Conservation (phyloP, 2,113 vertebrate genomes). For the Planiliza haematocheilus region DNA sequence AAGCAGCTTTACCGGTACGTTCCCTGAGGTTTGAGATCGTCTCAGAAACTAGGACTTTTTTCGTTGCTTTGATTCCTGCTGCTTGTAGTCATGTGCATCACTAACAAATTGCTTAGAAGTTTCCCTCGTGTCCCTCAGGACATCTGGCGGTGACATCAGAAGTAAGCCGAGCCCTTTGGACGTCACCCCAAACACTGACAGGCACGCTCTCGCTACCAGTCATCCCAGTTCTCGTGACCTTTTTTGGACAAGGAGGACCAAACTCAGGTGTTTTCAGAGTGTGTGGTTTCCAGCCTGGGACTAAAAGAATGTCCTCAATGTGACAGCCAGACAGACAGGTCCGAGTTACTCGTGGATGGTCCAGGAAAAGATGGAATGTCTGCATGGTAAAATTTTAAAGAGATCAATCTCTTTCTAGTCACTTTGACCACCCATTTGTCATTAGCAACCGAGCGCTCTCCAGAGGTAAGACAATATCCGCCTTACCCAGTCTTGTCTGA, state of each 20-base stretch:
- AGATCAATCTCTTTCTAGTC: slow-evolving; percentile 57
- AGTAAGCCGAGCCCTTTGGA: slow-evolving; percentile 28
- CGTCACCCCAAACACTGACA: slow-evolving; percentile 26
- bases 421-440: slow-evolving; percentile 61
- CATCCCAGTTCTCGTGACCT: slow-evolving; percentile 62
- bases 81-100: neutral
- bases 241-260: slow-evolving; percentile 6
- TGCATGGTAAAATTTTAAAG: slow-evolving; percentile 17
- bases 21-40: too few relatives aligned
- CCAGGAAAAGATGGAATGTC: slow-evolving; percentile 40
- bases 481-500: slow-evolving; percentile 49
- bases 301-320: neutral
- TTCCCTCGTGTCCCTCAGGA: neutral
- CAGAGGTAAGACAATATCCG: slow-evolving; percentile 70
- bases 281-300: slow-evolving; percentile 36
- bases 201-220: slow-evolving; percentile 22
- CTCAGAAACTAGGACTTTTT: too few relatives aligned
- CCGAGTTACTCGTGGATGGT: slow-evolving; percentile 27
- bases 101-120: neutral
- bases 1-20: slow-evolving; percentile 29
- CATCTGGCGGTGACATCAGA: slow-evolving; percentile 40
- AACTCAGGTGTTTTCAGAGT: slow-evolving; percentile 45
- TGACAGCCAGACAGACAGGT: slow-evolving; percentile 31
- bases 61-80: slow-evolving; percentile 7
- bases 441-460: slow-evolving; percentile 56